Evolutionary conservation across 53 echinoderm and acorn worm species (phyloP).

Genomic region (Hippasteria phrygiana): DNA sequence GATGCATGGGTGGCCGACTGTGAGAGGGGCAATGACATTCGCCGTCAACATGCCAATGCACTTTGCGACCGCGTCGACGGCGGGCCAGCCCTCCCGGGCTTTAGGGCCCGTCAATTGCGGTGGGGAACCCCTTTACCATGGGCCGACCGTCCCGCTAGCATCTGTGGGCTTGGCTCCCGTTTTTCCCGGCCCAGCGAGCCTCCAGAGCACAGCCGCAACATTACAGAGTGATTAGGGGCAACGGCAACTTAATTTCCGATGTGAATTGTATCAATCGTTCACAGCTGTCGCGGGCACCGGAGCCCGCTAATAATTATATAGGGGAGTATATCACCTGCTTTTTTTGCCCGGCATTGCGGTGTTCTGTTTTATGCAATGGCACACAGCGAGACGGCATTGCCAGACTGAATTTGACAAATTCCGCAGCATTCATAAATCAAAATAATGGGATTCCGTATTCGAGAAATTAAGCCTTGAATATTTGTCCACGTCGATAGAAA

Average conservation of each 20-base stretch:
- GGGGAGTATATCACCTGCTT: background rate
- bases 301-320: background rate
- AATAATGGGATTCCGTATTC: too few species aligned
- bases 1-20: background rate
- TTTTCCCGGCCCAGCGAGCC: background rate
- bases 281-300: constrained; percentile 42
- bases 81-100: constrained; percentile 21
- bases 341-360: background rate
- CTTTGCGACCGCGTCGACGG: constrained; percentile 31
- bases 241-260: constrained; percentile 25
- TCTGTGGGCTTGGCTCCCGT: background rate
- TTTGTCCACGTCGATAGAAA: too few species aligned
- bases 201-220: background rate
- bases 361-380: background rate
- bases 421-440: too few species aligned
- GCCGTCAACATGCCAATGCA: constrained; percentile 35
- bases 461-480: too few species aligned
- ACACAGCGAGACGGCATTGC: too few species aligned
- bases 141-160: background rate
- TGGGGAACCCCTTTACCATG: constrained; percentile 28
- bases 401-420: too few species aligned
- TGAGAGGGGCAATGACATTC: constrained; percentile 44
- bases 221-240: background rate
- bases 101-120: constrained; percentile 10
- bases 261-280: constrained; percentile 20